Evolutionary conservation across 2,113 vertebrate species (phyloP).

Genomic region (Pteronura brasiliensis): DNA sequence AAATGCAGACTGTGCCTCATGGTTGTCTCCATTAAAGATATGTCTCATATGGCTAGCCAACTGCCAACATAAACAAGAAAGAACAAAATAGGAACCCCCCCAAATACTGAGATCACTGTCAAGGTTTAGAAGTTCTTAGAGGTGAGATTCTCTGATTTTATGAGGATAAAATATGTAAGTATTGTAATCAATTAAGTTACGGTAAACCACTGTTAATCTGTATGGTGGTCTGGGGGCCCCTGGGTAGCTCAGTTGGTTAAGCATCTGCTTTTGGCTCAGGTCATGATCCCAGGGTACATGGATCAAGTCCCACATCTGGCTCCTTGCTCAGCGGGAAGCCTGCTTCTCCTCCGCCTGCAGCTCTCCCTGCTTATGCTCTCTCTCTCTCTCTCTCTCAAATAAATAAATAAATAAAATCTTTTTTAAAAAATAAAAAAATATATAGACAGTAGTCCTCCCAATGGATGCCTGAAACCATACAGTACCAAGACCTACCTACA

Average conservation of each 20-base stretch:
- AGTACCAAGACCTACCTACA: no score
- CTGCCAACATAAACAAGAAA: neutral
- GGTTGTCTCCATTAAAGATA: neutral
- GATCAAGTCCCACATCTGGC: no score
- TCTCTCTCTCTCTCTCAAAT: no score
- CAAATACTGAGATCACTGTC: neutral
- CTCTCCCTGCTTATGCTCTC: neutral
- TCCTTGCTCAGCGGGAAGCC: neutral
- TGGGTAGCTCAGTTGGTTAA: neutral
- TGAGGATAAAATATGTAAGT: neutral
- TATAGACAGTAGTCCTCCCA: no score
- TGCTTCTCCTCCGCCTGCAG: neutral
- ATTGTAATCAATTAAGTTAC: neutral
- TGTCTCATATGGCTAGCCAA: neutral
- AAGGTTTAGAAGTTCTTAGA: constrained; percentile 3
- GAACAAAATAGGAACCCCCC: neutral
- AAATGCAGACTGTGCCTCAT: neutral
- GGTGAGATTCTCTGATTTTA: neutral
- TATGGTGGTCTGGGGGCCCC: neutral
- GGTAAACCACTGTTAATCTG: neutral
- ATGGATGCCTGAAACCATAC: no score
- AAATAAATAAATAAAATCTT: no score
- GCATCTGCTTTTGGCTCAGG: neutral
- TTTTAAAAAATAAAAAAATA: no score
- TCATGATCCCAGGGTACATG: neutral